A percentile compares a stretch with the other conserved stretches of the same genome.
Evolutionary conservation across 2,797 vertebrate genomes (phyloP).

Genomic region (Hozukius guyotensis): DNA sequence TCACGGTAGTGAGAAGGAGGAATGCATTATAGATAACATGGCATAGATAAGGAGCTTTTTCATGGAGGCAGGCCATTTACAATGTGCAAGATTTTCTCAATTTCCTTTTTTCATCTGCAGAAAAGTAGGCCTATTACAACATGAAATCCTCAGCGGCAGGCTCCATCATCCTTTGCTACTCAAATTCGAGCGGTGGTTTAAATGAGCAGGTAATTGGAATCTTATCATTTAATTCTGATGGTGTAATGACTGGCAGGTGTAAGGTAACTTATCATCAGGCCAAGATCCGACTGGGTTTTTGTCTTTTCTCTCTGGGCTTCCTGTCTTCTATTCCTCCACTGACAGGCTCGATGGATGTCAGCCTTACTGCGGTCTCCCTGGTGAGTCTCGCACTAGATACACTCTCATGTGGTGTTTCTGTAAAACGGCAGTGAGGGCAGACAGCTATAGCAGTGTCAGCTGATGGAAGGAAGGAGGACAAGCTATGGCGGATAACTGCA

Average conservation of each 20-base stretch:
- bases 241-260: slow-evolving; percentile 54
- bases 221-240: slow-evolving; percentile 75
- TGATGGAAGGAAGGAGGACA: neutral
- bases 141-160: slow-evolving; percentile 17
- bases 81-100: slow-evolving; percentile 45
- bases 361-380: slow-evolving; percentile 22
- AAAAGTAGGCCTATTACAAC: slow-evolving; percentile 51
- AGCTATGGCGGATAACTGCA: neutral
- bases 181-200: slow-evolving; percentile 57
- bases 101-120: slow-evolving; percentile 56
- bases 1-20: slow-evolving; percentile 17
- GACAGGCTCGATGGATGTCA: slow-evolving; percentile 47
- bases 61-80: slow-evolving; percentile 32
- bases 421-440: slow-evolving; percentile 37
- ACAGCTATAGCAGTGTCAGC: slow-evolving; percentile 26
- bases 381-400: slow-evolving; percentile 34
- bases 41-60: slow-evolving; percentile 37
- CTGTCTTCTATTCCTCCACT: slow-evolving; percentile 30
- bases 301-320: slow-evolving; percentile 43
- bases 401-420: slow-evolving; percentile 36
- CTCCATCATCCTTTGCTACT: slow-evolving; percentile 39
- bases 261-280: slow-evolving; percentile 50
- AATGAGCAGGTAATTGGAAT: slow-evolving; percentile 76
- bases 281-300: slow-evolving; percentile 46
- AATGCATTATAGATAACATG: slow-evolving; percentile 33